A percentile compares a stretch with the other conserved stretches of the same genome.
Conservation (phyloP, 1,140 invertebrate genomes). For the Hylaeus anthracinus region DNA sequence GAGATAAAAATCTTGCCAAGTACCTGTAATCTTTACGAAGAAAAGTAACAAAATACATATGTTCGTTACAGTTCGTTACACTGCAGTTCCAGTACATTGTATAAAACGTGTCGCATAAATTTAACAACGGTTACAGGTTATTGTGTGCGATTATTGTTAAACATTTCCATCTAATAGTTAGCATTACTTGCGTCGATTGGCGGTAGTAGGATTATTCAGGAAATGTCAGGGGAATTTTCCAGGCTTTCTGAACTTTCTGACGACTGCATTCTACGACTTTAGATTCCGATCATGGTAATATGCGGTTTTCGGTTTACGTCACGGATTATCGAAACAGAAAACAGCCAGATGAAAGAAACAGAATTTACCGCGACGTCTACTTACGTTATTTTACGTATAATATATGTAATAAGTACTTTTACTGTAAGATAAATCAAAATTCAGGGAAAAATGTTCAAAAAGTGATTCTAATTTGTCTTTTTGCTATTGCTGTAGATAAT, state of each 20-base stretch:
- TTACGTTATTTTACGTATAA: too few relatives aligned
- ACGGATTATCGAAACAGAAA: not conserved
- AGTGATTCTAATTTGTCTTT: too few relatives aligned
- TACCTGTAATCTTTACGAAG: too few relatives aligned
- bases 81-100: not conserved
- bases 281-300: constrained; percentile 10
- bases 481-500: too few relatives aligned
- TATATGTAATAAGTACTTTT: not conserved
- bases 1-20: too few relatives aligned
- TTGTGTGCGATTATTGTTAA: not conserved
- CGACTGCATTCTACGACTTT: not conserved
- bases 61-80: not conserved
- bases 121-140: not conserved
- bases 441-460: too few relatives aligned
- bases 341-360: not conserved
- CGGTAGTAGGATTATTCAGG: not conserved
- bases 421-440: too few relatives aligned
- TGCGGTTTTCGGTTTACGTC: constrained; percentile 12
- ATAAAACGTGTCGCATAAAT: not conserved
- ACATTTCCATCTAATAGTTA: not conserved
- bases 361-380: not conserved
- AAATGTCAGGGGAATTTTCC: constrained; percentile 6
- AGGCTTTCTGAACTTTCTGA: not conserved
- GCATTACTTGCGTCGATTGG: not conserved
- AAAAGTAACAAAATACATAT: too few relatives aligned